A percentile compares a stretch with the other conserved stretches of the same genome.
Conservation (phyloP, 2,888 invertebrate genomes). For the Agriotes lineatus region DNA sequence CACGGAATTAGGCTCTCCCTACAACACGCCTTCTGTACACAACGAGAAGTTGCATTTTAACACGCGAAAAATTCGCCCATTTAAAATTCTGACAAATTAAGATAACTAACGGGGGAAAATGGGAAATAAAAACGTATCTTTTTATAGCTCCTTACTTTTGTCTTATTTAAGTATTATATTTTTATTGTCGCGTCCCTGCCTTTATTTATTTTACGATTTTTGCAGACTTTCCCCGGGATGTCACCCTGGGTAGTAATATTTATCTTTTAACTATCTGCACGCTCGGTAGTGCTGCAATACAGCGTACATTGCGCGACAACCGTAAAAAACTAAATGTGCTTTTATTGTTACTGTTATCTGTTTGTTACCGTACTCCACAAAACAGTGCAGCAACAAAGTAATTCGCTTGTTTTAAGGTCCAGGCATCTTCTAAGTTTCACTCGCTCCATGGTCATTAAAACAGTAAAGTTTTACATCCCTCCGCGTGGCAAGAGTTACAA, state of each 20-base stretch:
- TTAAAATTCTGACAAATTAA: constrained; percentile 52
- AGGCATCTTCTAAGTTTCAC: neutral
- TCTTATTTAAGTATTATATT: constrained; percentile 22
- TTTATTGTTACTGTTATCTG: constrained; percentile 27
- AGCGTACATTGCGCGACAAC: neutral
- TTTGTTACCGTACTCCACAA: constrained; percentile 14
- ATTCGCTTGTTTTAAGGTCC: neutral
- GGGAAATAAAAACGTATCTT: constrained; percentile 39
- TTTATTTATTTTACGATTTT: constrained; percentile 34
- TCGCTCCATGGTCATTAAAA: no score
- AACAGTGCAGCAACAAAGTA: constrained; percentile 2
- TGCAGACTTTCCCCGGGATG: constrained; percentile 27
- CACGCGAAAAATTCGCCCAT: constrained; percentile 42
- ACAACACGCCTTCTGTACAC: constrained; percentile 38
- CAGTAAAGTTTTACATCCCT: no score
- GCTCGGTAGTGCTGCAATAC: constrained; percentile 24
- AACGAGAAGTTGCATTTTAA: constrained; percentile 38
- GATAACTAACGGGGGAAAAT: constrained; percentile 34
- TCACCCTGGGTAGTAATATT: constrained; percentile 31
- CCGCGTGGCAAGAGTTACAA: no score
- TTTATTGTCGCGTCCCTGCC: constrained; percentile 20
- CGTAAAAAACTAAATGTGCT: constrained; percentile 22
- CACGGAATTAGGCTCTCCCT: constrained; percentile 56
- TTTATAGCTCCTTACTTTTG: constrained; percentile 25
- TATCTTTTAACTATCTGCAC: constrained; percentile 32